Evolutionary conservation across 2,888 invertebrate genomes (phyloP), one percentile per base, ranked within the genome.

Genomic region (Pantelozetes paolii): DNA sequence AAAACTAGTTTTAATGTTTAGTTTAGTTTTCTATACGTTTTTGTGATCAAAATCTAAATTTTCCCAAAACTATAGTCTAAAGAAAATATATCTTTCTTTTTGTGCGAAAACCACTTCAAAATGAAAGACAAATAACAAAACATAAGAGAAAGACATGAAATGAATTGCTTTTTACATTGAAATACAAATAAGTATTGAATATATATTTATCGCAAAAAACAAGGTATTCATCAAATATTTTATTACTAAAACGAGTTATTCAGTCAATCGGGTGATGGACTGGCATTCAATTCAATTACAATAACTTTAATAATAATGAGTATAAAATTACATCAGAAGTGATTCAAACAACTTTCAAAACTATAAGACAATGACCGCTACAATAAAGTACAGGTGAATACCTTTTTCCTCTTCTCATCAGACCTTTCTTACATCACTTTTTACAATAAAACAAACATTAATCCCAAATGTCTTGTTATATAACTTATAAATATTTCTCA

Each of bases 301-400:
- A 67, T 40, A 40, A 67, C 36, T 67, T 67, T 59, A 30, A 40
- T 42, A 67, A 67, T 67, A 67, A 40, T 67, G 67, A 62, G 67
- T 67, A 67, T 67, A 67, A 67, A 67, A 67, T 67, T 40, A 67
- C 67, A 3, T 36, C 36, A 36, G 36, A 36, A 11, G 36, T 67
- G 11, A 59, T 28, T 59, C 30, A 59, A 67, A 67, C 67, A 67
- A 67, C 42, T 67, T 23, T 67, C 59, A 26, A 32, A 42, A 67
- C 67, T 67, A 36, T 67, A 67, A 67, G 40, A 67, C 67, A 67
- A 67, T 67, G 36, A 67, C 67, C 59, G 59, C 59, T 59, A 59
- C 8, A 59, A 30, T 18, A 28, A 30, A 54, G 11, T 13, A 48
- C 20, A 54, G 23, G 26, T 23, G 13, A 54, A n/a, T 32, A 67